These are phyloP conservation scores for Heliocidaris erythrogramma DNA, from an alignment of 35 echinoderm and acorn worm genomes.

Conservation along the genomic window DNA sequence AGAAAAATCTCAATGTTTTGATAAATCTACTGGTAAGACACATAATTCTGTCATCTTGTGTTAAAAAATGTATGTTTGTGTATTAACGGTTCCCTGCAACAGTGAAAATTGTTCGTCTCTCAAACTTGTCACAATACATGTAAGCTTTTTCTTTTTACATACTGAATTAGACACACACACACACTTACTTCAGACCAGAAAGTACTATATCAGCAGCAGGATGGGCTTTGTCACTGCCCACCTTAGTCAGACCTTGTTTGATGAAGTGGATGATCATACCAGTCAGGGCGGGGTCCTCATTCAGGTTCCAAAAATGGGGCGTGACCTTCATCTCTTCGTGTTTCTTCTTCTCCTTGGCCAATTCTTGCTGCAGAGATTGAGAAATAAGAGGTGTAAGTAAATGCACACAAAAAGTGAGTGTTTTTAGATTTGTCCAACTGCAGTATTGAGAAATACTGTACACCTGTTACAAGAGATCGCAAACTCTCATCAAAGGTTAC, in stretches of 20 bases:
- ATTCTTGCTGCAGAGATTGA: slow-evolving; percentile 72
- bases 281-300: slow-evolving; percentile 92
- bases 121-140: too few species aligned
- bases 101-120: too few species aligned
- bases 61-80: too few species aligned
- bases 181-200: slow-evolving; percentile 79
- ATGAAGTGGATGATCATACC: slow-evolving; percentile 90
- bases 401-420: not conserved
- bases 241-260: slow-evolving; percentile 68
- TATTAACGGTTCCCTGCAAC: too few species aligned
- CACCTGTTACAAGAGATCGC: too few species aligned
- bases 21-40: too few species aligned
- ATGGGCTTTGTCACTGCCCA: slow-evolving; percentile 82
- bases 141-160: too few species aligned
- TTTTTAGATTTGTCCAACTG: too few species aligned
- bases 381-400: not conserved
- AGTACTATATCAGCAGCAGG: slow-evolving; percentile 74
- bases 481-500: too few species aligned
- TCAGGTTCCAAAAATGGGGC: slow-evolving; percentile 97
- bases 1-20: too few species aligned
- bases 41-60: too few species aligned
- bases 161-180: not conserved
- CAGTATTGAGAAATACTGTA: too few species aligned
- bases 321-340: slow-evolving; percentile 91
- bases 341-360: slow-evolving; percentile 79